Conservation (phyloP, 2,888 invertebrate genomes). For the Atherix ibis region DNA sequence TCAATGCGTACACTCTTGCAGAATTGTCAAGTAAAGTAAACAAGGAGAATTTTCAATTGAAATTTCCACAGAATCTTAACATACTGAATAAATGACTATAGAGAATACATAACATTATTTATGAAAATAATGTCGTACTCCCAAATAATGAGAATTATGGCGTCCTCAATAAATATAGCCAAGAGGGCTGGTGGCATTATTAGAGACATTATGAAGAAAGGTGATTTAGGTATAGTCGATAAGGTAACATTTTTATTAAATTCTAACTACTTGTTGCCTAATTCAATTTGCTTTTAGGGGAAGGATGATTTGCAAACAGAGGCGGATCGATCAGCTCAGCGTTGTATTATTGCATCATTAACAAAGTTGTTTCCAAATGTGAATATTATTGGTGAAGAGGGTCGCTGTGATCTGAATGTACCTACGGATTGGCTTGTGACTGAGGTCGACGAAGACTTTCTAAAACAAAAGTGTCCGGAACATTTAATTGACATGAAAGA, state of each 20-base stretch:
- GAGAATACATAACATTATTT: no score
- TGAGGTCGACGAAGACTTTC: constrained; percentile 52
- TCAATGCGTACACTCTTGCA: no score
- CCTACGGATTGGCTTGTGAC: constrained; percentile 62
- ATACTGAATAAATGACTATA: no score
- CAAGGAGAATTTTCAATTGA: no score
- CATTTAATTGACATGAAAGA: constrained; percentile 46
- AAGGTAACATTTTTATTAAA: constrained; percentile 52
- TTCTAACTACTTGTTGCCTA: no score
- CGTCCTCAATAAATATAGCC: constrained; percentile 41
- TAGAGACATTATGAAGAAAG: constrained; percentile 75
- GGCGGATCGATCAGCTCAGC: constrained; percentile 90
- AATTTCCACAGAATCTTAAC: no score
- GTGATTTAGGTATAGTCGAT: constrained; percentile 80
- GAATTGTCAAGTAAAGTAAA: no score
- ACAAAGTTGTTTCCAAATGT: constrained; percentile 66
- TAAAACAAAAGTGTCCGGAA: constrained; percentile 47
- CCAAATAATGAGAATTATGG: constrained; percentile 26
- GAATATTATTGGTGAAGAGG: constrained; percentile 87
- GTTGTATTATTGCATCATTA: constrained; percentile 80
- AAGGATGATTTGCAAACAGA: constrained; percentile 94
- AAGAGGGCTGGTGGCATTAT: constrained; percentile 78
- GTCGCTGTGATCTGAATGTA: constrained; percentile 41
- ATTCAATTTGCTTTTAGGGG: constrained; percentile 45
- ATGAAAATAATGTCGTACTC: constrained; percentile 5